Evolutionary conservation across 2,113 vertebrate species (phyloP).

Genomic region (Phaethon lepturus): DNA sequence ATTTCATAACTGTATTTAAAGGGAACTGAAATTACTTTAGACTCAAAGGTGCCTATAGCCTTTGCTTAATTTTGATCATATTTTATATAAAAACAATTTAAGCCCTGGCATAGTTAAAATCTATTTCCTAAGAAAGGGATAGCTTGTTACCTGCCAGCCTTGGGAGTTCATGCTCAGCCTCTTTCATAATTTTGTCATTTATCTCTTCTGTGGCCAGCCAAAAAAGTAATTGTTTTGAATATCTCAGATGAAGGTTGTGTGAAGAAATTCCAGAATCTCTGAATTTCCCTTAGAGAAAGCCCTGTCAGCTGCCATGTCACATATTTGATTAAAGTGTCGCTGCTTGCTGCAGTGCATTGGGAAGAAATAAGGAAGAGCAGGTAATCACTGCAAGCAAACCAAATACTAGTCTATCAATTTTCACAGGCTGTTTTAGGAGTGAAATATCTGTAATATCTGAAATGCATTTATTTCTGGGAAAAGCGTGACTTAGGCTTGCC

Average conservation of each 20-base stretch:
- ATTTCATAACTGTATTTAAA: neutral
- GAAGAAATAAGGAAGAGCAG: neutral
- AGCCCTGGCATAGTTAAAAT: neutral
- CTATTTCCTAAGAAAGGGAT: neutral
- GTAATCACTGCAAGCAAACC: neutral
- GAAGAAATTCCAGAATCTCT: neutral
- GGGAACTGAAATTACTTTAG: neutral
- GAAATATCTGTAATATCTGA: neutral
- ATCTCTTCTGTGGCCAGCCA: neutral
- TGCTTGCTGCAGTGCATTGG: neutral
- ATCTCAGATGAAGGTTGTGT: neutral
- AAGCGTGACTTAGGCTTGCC: neutral
- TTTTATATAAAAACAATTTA: neutral
- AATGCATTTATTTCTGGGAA: neutral
- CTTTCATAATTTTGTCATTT: neutral
- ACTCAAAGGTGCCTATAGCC: neutral
- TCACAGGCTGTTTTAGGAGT: neutral
- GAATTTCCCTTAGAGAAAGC: neutral
- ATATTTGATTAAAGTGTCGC: neutral
- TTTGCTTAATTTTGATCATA: neutral
- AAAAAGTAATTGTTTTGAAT: neutral
- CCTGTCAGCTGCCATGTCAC: neutral
- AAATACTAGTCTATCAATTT: neutral
- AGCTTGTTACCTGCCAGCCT: neutral
- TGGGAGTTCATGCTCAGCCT: neutral